Evolutionary conservation across 2,797 vertebrate species (phyloP), one percentile per base, ranked within the genome.

Genomic region (Sebastes dallii): DNA sequence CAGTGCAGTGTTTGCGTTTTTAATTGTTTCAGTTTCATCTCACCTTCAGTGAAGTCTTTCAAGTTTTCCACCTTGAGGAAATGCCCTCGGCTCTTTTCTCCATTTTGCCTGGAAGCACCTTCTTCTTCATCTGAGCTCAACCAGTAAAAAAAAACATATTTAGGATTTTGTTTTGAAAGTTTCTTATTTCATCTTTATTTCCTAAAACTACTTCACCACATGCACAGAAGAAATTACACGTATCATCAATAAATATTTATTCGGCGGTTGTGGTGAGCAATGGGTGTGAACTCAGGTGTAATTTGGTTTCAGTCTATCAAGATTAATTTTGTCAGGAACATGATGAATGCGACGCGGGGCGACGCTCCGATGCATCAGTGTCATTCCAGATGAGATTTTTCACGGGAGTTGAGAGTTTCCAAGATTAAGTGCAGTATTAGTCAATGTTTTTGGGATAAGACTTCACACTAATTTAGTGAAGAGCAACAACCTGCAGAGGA

Each of bases 341-440:
- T 96, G 96, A 96, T 96, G 93, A 95, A 96, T 96, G 94, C 91
- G 86, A 88, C 69, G 90, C 78, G 16, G 81, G 85, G 86, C 88
- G 70, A 94, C 65, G 91, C 93, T 93, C 91, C 94, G 82, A 96
- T 96, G 95, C 94, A 96, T 96, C 96, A 96, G 94, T 94, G 95
- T 96, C 95, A 95, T 87, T 91, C 92, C 81, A 78, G 88, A 91
- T 90, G 90, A 95, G 92, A 95, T 96, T 95, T 95, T 95, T 96
- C 96, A 95, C 87, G 55, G 88, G 92, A 95, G 93, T 94, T 94
- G 94, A 94, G 95, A 91, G 90, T 94, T 95, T 93, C 91, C 69
- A 94, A 95, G 95, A 96, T 95, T 94, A 96, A 96, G 94, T 94
- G 95, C 91, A 86, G 94, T 95, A 95, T 96, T 95, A 96, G 94